Percentiles rank a stretch among this genome's conserved stretches.
These are phyloP conservation scores for Callipepla californica DNA, from an alignment of 2,113 vertebrate species.

Conservation along the genomic window DNA sequence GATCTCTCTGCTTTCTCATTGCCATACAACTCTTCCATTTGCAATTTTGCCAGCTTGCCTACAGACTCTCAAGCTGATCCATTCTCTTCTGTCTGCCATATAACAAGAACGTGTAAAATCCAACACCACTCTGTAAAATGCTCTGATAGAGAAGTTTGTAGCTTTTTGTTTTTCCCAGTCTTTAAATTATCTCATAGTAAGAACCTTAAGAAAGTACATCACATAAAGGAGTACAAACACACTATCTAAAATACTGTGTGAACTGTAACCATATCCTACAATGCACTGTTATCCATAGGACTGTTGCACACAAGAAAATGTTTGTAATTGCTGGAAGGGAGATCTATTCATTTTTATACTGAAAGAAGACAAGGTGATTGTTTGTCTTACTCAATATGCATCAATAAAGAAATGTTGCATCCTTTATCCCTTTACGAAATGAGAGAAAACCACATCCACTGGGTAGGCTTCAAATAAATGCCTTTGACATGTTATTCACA, in stretches of 20 bases:
- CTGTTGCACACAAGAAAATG: not conserved
- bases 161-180: not conserved
- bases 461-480: constrained; percentile 6
- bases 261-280: not conserved
- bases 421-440: not conserved
- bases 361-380: not conserved
- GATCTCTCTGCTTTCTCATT: not conserved
- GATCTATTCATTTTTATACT: not conserved
- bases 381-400: not conserved
- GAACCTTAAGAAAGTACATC: not conserved
- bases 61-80: not conserved
- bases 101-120: constrained; percentile 11
- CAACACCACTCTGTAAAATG: not conserved
- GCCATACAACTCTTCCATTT: not conserved
- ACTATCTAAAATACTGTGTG: not conserved
- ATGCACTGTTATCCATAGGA: not conserved
- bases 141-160: not conserved
- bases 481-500: constrained; percentile 27
- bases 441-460: not conserved
- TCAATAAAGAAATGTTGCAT: not conserved
- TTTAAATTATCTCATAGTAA: not conserved
- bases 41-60: constrained; percentile 2
- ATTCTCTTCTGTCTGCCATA: not conserved
- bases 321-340: not conserved
- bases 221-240: constrained; percentile 12